Percentiles rank a stretch among this genome's conserved stretches.
These are phyloP conservation scores for Serripes groenlandicus DNA, from an alignment of 2,888 invertebrate genomes.

Conservation along the genomic window DNA sequence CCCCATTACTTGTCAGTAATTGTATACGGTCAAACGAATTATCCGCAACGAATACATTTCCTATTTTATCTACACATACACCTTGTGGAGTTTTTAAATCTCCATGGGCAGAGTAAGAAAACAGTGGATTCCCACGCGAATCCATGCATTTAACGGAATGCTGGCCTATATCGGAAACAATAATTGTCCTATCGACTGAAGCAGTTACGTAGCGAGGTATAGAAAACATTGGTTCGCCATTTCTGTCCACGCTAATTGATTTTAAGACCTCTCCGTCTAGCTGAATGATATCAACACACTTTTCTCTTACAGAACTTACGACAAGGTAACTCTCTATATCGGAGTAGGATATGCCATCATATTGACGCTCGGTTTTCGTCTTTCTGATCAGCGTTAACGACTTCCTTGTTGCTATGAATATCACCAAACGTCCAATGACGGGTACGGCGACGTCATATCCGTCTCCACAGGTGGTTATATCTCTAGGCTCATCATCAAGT, in stretches of 20 bases:
- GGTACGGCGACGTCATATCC: constrained; percentile 79
- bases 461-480: constrained; percentile 74
- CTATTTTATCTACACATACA: constrained; percentile 77
- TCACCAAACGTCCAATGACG: constrained; percentile 75
- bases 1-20: constrained; percentile 75
- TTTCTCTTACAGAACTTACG: constrained; percentile 73
- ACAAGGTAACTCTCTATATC: constrained; percentile 66
- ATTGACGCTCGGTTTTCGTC: constrained; percentile 78
- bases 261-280: constrained; percentile 72
- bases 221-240: constrained; percentile 67
- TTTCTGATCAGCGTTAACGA: constrained; percentile 70
- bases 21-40: constrained; percentile 77
- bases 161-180: constrained; percentile 76
- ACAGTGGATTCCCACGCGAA: constrained; percentile 69
- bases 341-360: constrained; percentile 77
- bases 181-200: constrained; percentile 72
- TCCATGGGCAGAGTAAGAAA: constrained; percentile 71
- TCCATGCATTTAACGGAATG: constrained; percentile 73
- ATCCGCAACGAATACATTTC: constrained; percentile 80
- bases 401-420: constrained; percentile 72
- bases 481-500: constrained; percentile 79
- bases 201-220: constrained; percentile 76
- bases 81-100: constrained; percentile 76
- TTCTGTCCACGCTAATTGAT: constrained; percentile 66
- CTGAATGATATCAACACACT: constrained; percentile 75